phyloP scores from a whole-genome alignment of 2,888 invertebrate genomes.

The Icerya purchasi region DNA sequence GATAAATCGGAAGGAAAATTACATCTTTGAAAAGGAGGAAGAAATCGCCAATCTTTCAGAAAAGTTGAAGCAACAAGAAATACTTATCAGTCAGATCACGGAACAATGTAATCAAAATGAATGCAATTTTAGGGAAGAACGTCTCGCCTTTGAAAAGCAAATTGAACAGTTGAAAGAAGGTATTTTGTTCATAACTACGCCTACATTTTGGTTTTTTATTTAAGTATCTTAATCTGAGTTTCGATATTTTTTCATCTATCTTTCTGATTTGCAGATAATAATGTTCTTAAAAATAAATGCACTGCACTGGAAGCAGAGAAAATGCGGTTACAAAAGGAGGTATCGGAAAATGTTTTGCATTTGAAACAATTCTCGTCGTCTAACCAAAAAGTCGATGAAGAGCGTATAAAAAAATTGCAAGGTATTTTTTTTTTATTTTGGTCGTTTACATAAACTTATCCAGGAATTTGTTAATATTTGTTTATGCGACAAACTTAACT shows the following conservation, averaged over 20 bases:
- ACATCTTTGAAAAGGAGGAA: neutral
- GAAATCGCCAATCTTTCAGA: neutral
- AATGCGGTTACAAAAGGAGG: neutral
- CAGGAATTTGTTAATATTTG: no score
- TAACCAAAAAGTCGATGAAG: neutral
- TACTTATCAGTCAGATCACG: neutral
- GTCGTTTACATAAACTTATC: neutral
- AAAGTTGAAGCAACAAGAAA: neutral
- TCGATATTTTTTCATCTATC: no score
- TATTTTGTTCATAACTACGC: neutral
- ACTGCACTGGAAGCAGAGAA: neutral
- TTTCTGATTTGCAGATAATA: neutral
- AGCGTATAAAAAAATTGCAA: neutral
- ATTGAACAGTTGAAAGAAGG: neutral
- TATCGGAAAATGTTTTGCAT: neutral
- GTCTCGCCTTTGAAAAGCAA: neutral
- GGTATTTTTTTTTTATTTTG: neutral
- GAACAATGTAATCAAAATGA: neutral
- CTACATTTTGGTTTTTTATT: neutral
- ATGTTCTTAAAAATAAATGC: neutral
- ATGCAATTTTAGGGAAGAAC: neutral
- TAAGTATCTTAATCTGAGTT: neutral
- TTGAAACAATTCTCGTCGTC: neutral
- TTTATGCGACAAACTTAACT: neutral
- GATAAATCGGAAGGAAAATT: neutral